These are phyloP conservation scores for Lymantria dispar DNA, from an alignment of 2,888 invertebrate species.

Conservation along the genomic window DNA sequence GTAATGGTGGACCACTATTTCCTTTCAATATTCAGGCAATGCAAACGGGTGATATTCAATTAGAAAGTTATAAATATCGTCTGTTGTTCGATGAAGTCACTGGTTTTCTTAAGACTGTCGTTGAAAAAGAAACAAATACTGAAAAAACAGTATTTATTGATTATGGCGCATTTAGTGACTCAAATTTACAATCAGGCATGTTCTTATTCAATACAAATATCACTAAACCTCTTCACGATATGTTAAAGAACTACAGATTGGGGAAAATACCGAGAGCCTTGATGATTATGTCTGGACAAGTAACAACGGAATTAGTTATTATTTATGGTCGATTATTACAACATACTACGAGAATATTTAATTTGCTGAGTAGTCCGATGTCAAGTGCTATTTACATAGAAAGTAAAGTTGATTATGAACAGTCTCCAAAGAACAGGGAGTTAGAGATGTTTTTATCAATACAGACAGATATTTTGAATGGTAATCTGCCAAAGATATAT, in stretches of 20 bases:
- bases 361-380: slow-evolving; percentile 84
- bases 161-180: slow-evolving; percentile 93
- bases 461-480: slow-evolving; percentile 91
- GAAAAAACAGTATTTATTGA: slow-evolving; percentile 76
- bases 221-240: slow-evolving; percentile 89
- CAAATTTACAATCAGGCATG: slow-evolving; percentile 95
- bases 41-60: slow-evolving; percentile 89
- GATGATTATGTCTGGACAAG: slow-evolving; percentile 91
- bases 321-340: slow-evolving; percentile 89
- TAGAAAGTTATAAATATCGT: slow-evolving; percentile 91
- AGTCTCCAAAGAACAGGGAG: slow-evolving; percentile 92
- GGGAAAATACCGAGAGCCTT: slow-evolving; percentile 80
- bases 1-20: slow-evolving; percentile 32
- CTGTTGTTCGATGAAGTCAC: slow-evolving; percentile 90
- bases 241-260: slow-evolving; percentile 86
- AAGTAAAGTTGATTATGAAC: slow-evolving; percentile 91
- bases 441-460: slow-evolving; percentile 95
- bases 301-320: slow-evolving; percentile 91
- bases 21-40: slow-evolving; percentile 83
- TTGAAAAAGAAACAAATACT: slow-evolving; percentile 76
- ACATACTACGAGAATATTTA: slow-evolving; percentile 91
- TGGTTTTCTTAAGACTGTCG: slow-evolving; percentile 90
- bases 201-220: slow-evolving; percentile 96
- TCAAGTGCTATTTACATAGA: slow-evolving; percentile 89
- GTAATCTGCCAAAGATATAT: slow-evolving; percentile 89